A percentile compares a stretch with the other conserved stretches of the same genome.
These are phyloP conservation scores for Suricata suricatta DNA, from an alignment of 2,113 vertebrate species.

Conservation along the genomic window DNA sequence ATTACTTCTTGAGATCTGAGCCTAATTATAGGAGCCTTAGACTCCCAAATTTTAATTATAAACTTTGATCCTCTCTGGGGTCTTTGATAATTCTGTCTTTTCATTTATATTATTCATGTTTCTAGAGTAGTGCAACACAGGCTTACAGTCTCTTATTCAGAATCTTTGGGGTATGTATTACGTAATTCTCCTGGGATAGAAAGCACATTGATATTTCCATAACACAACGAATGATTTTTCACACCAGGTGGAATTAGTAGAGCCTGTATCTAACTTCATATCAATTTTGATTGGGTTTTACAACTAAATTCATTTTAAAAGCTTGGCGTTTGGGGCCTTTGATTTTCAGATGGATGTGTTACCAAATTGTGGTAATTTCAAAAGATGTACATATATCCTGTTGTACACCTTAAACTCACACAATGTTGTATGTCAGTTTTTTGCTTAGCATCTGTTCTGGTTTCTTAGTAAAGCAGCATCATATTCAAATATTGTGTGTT, in stretches of 20 bases:
- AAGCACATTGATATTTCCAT: background rate
- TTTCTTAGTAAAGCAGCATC: background rate
- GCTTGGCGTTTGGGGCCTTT: background rate
- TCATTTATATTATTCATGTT: constrained; percentile 14
- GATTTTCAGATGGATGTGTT: background rate
- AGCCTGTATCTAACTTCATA: background rate
- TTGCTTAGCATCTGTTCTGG: background rate
- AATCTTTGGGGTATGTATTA: background rate
- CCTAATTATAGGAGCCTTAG: background rate
- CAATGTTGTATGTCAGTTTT: background rate
- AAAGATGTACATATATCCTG: background rate
- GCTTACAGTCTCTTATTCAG: background rate
- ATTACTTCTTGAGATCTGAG: background rate
- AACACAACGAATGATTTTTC: background rate
- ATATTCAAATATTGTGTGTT: background rate
- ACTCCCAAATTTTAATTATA: background rate
- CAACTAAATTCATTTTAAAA: background rate
- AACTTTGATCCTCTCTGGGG: background rate
- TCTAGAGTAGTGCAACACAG: background rate
- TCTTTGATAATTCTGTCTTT: background rate
- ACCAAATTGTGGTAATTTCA: background rate
- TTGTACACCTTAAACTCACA: background rate
- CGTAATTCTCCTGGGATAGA: background rate
- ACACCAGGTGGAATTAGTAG: background rate
- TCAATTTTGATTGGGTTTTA: background rate